Conservation (phyloP, 2,888 invertebrate genomes). For the Drosophila kanekoi region DNA sequence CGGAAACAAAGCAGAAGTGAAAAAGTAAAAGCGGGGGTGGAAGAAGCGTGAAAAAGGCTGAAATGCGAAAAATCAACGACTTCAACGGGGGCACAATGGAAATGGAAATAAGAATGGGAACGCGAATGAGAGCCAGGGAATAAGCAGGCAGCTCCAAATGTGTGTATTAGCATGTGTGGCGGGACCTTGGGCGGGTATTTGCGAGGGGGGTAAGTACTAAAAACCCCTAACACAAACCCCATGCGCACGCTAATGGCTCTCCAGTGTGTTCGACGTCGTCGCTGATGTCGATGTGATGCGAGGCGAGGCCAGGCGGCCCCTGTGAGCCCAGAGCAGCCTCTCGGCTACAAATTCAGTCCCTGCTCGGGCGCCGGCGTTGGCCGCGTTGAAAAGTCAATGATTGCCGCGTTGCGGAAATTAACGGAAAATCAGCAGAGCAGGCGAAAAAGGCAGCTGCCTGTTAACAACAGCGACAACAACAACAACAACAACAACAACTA, state of each 20-base stretch:
- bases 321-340: neutral
- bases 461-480: conserved; percentile 71
- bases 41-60: conserved; percentile 67
- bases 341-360: conserved; percentile 19
- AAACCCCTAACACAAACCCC: conserved; percentile 49
- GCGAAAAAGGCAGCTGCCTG: conserved; percentile 52
- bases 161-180: conserved; percentile 58
- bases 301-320: neutral
- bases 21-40: conserved; percentile 16
- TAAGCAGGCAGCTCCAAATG: conserved; percentile 26
- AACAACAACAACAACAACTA: conserved; percentile 60
- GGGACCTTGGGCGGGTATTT: neutral
- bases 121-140: neutral
- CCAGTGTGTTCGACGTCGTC: conserved; percentile 65
- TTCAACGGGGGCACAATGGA: conserved; percentile 56
- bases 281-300: conserved; percentile 12
- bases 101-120: conserved; percentile 15
- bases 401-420: conserved; percentile 80
- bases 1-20: conserved; percentile 46
- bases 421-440: conserved; percentile 74
- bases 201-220: conserved; percentile 33
- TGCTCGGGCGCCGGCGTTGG: conserved; percentile 22
- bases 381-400: conserved; percentile 77
- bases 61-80: conserved; percentile 78
- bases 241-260: conserved; percentile 71